Evolutionary conservation across 2,888 invertebrate species (phyloP), one percentile per base, ranked within the genome.

Genomic region (Campopleginae sp.): DNA sequence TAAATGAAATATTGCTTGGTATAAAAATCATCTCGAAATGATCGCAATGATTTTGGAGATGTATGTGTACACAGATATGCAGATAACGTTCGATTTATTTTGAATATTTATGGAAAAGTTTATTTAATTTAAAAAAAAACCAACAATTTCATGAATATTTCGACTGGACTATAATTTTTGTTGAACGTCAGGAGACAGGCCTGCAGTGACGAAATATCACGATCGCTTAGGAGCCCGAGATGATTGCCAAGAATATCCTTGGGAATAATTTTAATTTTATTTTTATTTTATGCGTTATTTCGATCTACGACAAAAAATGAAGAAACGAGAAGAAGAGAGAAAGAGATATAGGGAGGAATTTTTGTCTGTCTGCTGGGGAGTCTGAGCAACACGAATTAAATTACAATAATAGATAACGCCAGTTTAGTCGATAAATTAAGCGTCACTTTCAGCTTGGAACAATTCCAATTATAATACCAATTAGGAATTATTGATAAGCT

Each of bases 381-480:
- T 72, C 68, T 68, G 77, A 65, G 51, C 48, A 44, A 44, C 46
- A 61, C 58, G 85, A 85, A 85, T 85, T 82, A 85, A 85, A 85
- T 81, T 81, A 85, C 82, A 79, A 85, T 85, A 82, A 85, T 82
- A 82, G 85, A 85, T 85, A 82, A 79, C 78, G 48, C 65, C 51
- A 68, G 81, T 82, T 85, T 78, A 70, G 82, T 68, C 75, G 74
- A 85, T 85, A 82, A 85, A 82, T 84, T 81, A 77, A 74, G 68
- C 33, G 48, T 23, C 76, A 23, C 71, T 80, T 65, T 33, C n/a
- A 48, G 31, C 19, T 63, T 66, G 70, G 48, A 78, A 84, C 78
- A 84, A 84, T 84, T 84, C 84, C 84, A 84, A 84, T 84, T 84
- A 84, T 81, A 84, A 84, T 81, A 78, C 84, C 81, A 84, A 81